Base-by-base conservation (phyloP, 2,113 vertebrate genomes). In the Gyps fulvus region DNA sequence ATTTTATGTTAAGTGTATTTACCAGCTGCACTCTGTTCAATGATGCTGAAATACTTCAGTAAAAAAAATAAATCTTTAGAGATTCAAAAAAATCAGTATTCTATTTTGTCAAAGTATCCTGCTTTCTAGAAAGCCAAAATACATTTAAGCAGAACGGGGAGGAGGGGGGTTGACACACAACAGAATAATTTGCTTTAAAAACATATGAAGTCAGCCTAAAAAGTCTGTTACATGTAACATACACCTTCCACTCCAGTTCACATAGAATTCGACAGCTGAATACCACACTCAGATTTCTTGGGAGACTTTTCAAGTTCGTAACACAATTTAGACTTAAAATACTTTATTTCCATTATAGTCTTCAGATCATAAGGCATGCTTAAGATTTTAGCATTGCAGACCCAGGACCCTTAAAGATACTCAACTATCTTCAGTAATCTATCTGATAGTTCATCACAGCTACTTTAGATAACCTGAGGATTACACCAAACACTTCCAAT, bases 281-380 rank as follows among this genome's bases (percentile, higher is more conserved):
- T 16, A 87, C 43, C 40, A 26, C 5, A 9, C 42, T 45, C 17
- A 5, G 42, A 59, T 61, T 52, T 71, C 32, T 38, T 59, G 22
- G 21, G 34, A 85, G 26, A 27, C 47, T 59, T 89, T 55, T 50
- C 25, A 65, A 85, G 40, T 72, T 77, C 11, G 0, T 34, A 43
- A 74, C n/a, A 57, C 16, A 87, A 73, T 54, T 96, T 45, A 50
- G 70, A 70, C 34, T 94, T 94, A 71, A 94, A 96, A 95, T 87
- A 92, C 10, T 78, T 94, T 86, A 86, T 92, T 97, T 89, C 45
- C 49, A 36, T 77, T 52, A 31, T 15, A 90, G 63, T 80, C 71
- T 83, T 95, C 49, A 77, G 42, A 81, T 58, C 45, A 58, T 1
- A 13, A 89, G 23, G 13, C 57, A 63, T 7, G 10, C 17, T 47